These are phyloP conservation scores for Falco novaeseelandiae DNA, from an alignment of 2,797 vertebrate species.

Conservation along the genomic window DNA sequence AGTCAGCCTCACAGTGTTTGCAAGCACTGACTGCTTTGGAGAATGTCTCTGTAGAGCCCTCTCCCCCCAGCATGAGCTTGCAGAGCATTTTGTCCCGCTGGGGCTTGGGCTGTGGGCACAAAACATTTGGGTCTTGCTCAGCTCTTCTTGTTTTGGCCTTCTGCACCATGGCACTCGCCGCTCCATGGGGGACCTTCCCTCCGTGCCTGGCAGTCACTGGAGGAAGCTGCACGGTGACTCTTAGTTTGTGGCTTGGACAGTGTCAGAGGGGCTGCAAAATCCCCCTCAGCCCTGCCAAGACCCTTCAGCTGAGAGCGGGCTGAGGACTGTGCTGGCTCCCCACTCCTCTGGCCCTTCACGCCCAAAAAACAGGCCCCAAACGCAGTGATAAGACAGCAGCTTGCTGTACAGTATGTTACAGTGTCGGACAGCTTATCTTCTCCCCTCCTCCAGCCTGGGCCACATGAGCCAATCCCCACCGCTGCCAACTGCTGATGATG, in stretches of 20 bases:
- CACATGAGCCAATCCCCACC: background rate
- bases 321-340: background rate
- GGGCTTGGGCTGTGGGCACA: background rate
- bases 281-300: background rate
- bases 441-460: background rate
- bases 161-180: rapidly evolving
- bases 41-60: background rate
- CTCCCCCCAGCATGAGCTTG: background rate
- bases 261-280: background rate
- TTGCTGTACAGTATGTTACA: background rate
- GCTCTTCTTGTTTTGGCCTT: background rate
- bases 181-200: rapidly evolving
- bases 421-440: slow-evolving; percentile 19
- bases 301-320: background rate
- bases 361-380: background rate
- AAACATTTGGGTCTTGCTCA: rapidly evolving
- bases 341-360: rapidly evolving
- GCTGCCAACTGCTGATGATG: background rate
- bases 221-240: background rate
- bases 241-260: background rate
- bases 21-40: background rate
- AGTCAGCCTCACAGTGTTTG: rapidly evolving
- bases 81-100: background rate
- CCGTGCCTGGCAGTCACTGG: rapidly evolving
- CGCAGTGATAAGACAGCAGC: background rate